phyloP scores from a whole-genome alignment of 1,140 invertebrate species.

The Drosophila eugracilis region DNA sequence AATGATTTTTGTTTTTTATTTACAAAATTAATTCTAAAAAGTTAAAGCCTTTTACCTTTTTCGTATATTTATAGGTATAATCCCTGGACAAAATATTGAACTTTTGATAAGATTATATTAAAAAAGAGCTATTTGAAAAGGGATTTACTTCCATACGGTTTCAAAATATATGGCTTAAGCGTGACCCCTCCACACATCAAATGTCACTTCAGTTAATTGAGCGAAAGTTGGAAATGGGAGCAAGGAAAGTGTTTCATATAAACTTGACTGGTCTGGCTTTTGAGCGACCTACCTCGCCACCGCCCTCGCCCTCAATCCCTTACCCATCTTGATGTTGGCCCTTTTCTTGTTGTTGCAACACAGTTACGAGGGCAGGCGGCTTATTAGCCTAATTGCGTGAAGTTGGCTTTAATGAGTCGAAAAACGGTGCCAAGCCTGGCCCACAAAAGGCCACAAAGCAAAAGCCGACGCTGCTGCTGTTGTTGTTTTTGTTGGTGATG shows the following conservation, averaged over 20 bases:
- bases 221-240: conserved; percentile 65
- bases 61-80: too few relatives aligned
- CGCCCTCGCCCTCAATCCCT: too few relatives aligned
- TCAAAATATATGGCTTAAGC: background rate
- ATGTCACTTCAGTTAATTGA: conserved; percentile 73
- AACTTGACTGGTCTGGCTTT: conserved; percentile 34
- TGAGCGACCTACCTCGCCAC: too few relatives aligned
- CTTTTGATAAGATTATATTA: too few relatives aligned
- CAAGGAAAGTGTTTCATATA: conserved; percentile 56
- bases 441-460: conserved; percentile 60
- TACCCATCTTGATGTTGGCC: conserved; percentile 7
- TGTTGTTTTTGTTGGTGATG: conserved; percentile 26
- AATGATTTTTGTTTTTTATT: background rate
- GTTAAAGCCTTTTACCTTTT: too few relatives aligned
- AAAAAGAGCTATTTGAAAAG: background rate
- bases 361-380: conserved; percentile 51
- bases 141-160: background rate
- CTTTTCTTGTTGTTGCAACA: conserved; percentile 22
- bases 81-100: background rate
- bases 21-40: too few relatives aligned
- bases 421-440: conserved; percentile 67
- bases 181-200: conserved; percentile 24
- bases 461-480: conserved; percentile 22
- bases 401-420: conserved; percentile 82
- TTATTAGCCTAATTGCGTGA: conserved; percentile 82